These are phyloP conservation scores for Cheilosia soror DNA, from an alignment of 2,888 invertebrate genomes.

Conservation along the genomic window DNA sequence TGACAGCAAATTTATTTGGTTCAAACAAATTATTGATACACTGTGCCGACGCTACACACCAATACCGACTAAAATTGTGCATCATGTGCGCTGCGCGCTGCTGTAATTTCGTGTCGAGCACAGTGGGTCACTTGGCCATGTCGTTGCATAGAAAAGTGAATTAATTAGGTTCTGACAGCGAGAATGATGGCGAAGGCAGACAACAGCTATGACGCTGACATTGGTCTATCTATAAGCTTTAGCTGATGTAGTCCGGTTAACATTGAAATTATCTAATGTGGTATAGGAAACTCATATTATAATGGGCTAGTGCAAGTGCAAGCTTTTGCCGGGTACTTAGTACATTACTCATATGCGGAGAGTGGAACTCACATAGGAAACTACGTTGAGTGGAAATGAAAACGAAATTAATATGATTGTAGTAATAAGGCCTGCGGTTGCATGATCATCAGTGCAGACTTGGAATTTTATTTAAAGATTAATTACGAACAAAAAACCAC, in stretches of 20 bases:
- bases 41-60: conserved; percentile 48
- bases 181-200: conserved; percentile 19
- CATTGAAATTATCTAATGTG: conserved; percentile 26
- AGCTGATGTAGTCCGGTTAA: background rate
- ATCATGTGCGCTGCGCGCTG: conserved; percentile 46
- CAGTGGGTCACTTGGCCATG: conserved; percentile 59
- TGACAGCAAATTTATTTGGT: conserved; percentile 22
- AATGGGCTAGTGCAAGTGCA: background rate
- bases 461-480: too few species aligned
- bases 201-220: conserved; percentile 44
- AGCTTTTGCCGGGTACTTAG: conserved; percentile 34
- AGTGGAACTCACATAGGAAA: conserved; percentile 3
- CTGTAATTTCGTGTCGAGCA: conserved; percentile 33
- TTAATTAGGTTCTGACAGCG: conserved; percentile 55
- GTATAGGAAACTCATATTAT: background rate
- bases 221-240: conserved; percentile 27
- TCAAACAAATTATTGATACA: conserved; percentile 15
- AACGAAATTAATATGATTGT: too few species aligned
- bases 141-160: conserved; percentile 27
- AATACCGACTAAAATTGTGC: conserved; percentile 60
- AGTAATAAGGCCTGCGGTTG: too few species aligned
- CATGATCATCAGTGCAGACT: too few species aligned
- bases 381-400: too few species aligned
- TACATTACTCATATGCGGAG: background rate
- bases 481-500: too few species aligned